Percentiles rank a stretch among this genome's conserved stretches.
Evolutionary conservation across 1,140 invertebrate genomes (phyloP).

Genomic region (Metaphire vulgaris): DNA sequence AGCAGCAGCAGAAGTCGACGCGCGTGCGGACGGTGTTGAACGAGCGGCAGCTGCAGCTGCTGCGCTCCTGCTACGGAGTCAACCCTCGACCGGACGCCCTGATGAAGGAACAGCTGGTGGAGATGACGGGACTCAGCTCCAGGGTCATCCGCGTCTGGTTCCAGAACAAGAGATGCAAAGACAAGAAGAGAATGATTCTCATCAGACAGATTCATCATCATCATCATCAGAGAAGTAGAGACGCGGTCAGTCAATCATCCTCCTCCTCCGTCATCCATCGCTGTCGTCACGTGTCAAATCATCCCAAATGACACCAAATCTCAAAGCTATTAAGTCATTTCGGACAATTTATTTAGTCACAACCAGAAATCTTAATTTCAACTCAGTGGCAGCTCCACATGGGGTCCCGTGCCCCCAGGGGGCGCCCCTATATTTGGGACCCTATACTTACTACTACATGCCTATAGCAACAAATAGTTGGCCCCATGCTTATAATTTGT

Average conservation of each 20-base stretch:
- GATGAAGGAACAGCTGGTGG: conserved; percentile 98
- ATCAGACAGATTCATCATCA: conserved; percentile 94
- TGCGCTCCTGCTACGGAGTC: conserved; percentile 80
- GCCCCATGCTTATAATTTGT: too few relatives aligned
- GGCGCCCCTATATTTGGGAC: too few relatives aligned
- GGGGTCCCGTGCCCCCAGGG: too few relatives aligned
- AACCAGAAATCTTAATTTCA: too few relatives aligned
- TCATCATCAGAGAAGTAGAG: conserved; percentile 68
- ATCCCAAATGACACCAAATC: too few relatives aligned
- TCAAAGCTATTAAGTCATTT: too few relatives aligned
- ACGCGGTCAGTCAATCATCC: neutral
- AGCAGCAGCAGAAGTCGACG: conserved; percentile 67
- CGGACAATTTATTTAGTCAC: too few relatives aligned
- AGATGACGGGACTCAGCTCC: conserved; percentile 93
- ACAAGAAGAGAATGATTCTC: conserved; percentile 94
- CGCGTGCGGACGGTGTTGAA: conserved; percentile 94
- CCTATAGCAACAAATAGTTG: too few relatives aligned
- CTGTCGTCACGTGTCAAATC: neutral
- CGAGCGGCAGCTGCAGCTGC: conserved; percentile 94
- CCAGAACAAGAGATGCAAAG: conserved; percentile 94
- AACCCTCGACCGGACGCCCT: conserved; percentile 96
- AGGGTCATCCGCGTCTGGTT: conserved; percentile 96
- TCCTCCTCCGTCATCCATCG: neutral
- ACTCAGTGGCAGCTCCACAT: too few relatives aligned
- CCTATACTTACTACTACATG: too few relatives aligned